Base-by-base conservation (phyloP, 2,113 vertebrate species). In the Sinocyclocheilus anshuiensis region DNA sequence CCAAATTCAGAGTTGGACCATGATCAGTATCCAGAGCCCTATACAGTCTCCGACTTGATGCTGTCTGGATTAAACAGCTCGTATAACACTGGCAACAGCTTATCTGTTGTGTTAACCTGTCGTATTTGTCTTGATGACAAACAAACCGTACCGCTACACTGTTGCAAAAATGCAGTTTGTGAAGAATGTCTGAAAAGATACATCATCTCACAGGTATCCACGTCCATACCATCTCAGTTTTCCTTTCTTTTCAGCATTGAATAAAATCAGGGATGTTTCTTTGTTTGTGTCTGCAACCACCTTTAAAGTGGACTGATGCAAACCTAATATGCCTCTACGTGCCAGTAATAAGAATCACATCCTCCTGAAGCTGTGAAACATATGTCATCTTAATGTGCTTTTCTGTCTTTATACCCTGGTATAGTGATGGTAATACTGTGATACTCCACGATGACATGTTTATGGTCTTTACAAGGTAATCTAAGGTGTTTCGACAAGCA, bases 101-200 rank as follows among this genome's bases (percentile, higher is more conserved):
- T 94, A 83, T 91, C 94, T 79, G 91, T 95, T 86, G 84, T 96
- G 89, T 92, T 96, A 83, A 94, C 94, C 87, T 99, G 98, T 92
- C 96, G 97, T 85, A 96, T 99, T 92, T 99, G 98, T 92, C 93
- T 99, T 91, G 96, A 97, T 87, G 93, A 94, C 81, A 97, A 96
- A 91, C 92, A 95, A 87, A 96, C 97, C 93, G 94, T 95, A 88
- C 96, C 96, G 33, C 90, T 98, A 88, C 94, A 96, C 85, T 99
- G 98, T 94, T 99, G 98, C 95, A 96, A 95, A 92, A 97, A 96
- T 93, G 94, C 96, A n/a, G 96, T 99, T 89, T 99, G 98, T 87
- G 96, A 97, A 74, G 98, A 97, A 91, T 99, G 98, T 91, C 94
- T 99, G 91, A 95, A 95, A 88, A 92, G 95, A 89, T 99, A 99